Conservation (phyloP, 2,797 vertebrate genomes). For the Urosaurus nigricauda region DNA sequence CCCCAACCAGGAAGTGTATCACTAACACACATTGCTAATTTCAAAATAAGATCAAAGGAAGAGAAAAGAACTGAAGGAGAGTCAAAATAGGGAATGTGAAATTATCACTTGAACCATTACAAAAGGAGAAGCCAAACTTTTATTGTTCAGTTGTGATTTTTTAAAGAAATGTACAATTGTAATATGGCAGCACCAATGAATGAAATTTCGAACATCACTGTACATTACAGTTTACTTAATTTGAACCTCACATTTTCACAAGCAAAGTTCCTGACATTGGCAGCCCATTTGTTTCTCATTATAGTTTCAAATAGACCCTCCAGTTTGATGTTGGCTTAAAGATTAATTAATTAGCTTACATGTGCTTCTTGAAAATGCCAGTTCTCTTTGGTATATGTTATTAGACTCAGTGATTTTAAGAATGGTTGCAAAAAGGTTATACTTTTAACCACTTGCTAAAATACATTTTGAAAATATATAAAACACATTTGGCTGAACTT, state of each 20-base stretch:
- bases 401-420: neutral
- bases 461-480: rapidly evolving
- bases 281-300: neutral
- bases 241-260: neutral
- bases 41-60: neutral
- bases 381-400: neutral
- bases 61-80: neutral
- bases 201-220: neutral
- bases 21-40: neutral
- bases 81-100: neutral
- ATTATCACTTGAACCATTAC: neutral
- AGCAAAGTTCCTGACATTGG: neutral
- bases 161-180: neutral
- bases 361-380: neutral
- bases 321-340: neutral
- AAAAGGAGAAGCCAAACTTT: neutral
- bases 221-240: neutral
- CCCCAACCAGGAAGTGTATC: neutral
- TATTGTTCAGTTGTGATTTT: neutral
- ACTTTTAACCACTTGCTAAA: neutral
- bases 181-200: neutral
- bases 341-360: neutral
- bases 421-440: neutral
- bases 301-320: neutral
- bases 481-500: slow-evolving; percentile 28